Percentiles rank a stretch among this genome's conserved stretches.
Conservation (phyloP, 2,113 vertebrate species). For the Oncorhynchus gorbuscha region DNA sequence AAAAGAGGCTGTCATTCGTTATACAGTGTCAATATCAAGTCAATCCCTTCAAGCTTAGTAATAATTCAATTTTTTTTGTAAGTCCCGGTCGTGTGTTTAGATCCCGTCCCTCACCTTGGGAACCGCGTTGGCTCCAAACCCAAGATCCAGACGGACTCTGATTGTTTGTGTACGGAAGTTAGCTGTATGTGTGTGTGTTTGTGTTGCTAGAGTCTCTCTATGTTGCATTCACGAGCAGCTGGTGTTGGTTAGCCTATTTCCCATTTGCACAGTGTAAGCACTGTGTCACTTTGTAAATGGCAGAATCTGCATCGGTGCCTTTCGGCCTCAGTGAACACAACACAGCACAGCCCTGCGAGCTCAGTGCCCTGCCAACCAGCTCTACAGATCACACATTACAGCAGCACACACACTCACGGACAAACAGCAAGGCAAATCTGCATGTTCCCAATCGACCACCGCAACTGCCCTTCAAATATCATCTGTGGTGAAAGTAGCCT, state of each 20-base stretch:
- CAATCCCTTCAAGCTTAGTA: not conserved
- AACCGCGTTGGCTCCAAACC: constrained; percentile 47
- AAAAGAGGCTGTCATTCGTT: no score
- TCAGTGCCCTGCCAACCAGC: constrained; percentile 9
- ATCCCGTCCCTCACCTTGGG: constrained; percentile 42
- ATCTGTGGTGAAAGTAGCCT: constrained; percentile 40
- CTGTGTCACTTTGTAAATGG: constrained; percentile 58
- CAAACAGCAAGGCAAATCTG: constrained; percentile 50
- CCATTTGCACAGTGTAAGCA: constrained; percentile 52
- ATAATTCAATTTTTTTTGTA: constrained; percentile 28
- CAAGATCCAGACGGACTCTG: constrained; percentile 33
- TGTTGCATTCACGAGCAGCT: constrained; percentile 60
- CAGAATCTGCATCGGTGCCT: constrained; percentile 60
- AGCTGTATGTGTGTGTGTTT: constrained; percentile 30
- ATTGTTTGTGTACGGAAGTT: constrained; percentile 40
- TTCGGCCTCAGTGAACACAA: constrained; percentile 45
- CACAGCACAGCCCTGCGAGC: constrained; percentile 23
- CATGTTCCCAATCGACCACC: constrained; percentile 37
- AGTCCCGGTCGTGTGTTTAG: constrained; percentile 32
- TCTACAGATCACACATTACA: constrained; percentile 47
- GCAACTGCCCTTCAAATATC: constrained; percentile 47
- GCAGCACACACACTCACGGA: constrained; percentile 47
- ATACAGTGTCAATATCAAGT: no score
- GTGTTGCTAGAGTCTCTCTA: not conserved
- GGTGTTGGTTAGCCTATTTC: constrained; percentile 60